phyloP scores from a whole-genome alignment of 2,888 invertebrate species.

The Crioceris asparagi region DNA sequence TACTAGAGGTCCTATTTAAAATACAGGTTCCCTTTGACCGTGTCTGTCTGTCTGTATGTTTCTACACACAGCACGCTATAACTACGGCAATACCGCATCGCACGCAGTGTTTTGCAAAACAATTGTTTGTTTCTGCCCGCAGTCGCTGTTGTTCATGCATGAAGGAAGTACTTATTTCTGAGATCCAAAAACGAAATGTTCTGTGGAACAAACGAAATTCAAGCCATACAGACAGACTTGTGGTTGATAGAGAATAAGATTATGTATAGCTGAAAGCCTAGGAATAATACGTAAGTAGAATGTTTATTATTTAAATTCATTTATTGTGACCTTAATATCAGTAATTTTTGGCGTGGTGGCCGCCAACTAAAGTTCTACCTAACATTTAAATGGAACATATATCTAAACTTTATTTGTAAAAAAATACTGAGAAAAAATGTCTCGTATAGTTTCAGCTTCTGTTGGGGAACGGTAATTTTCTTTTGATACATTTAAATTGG shows the following conservation, averaged over 20 bases:
- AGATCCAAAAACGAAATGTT: not conserved
- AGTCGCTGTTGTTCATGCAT: not conserved
- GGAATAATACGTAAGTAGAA: conserved; percentile 3
- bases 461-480: not conserved
- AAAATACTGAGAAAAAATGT: conserved; percentile 5
- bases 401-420: conserved; percentile 1
- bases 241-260: conserved; percentile 4
- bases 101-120: conserved; percentile 1
- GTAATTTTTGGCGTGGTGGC: not conserved
- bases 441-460: conserved; percentile 2
- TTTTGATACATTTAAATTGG: conserved; percentile 1
- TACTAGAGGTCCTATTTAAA: no score
- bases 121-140: not conserved
- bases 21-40: no score
- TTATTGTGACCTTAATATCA: not conserved
- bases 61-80: no score
- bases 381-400: conserved; percentile 4
- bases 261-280: conserved; percentile 1
- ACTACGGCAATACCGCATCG: not conserved
- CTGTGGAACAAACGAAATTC: conserved; percentile 1
- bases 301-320: conserved; percentile 2
- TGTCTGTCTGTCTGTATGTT: no score
- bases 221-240: conserved; percentile 2
- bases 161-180: conserved; percentile 1
- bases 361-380: not conserved